Percentiles rank a stretch among this genome's conserved stretches.
These are phyloP conservation scores for Danaus chrysippus DNA, from an alignment of 2,888 invertebrate species.

Conservation along the genomic window DNA sequence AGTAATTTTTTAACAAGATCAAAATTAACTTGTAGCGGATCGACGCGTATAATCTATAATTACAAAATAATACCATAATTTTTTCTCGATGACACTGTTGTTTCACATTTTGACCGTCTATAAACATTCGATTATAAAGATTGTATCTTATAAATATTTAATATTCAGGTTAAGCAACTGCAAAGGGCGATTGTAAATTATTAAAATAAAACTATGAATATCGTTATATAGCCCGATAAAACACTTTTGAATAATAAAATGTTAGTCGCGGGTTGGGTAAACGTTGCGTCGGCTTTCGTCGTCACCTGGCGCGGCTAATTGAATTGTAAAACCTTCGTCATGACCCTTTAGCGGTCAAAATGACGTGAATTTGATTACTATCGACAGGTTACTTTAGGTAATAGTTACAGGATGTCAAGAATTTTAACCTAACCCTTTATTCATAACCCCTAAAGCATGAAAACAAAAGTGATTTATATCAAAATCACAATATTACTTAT, in stretches of 20 bases:
- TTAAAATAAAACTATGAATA: slow-evolving; percentile 54
- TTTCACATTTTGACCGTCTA: slow-evolving; percentile 30
- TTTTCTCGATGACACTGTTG: slow-evolving; percentile 29
- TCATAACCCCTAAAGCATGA: slow-evolving; percentile 31
- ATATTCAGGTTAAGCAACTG: slow-evolving; percentile 35
- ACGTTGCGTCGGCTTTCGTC: slow-evolving; percentile 48
- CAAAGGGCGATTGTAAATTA: slow-evolving; percentile 40
- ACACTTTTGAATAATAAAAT: slow-evolving; percentile 60
- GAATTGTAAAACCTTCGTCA: slow-evolving; percentile 75
- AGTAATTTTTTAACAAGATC: background rate
- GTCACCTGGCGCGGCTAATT: slow-evolving; percentile 73
- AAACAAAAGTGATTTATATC: slow-evolving; percentile 16
- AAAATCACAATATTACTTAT: slow-evolving; percentile 36
- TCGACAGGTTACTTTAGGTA: slow-evolving; percentile 59
- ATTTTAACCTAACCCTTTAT: slow-evolving; percentile 35
- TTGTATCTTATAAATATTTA: slow-evolving; percentile 33
- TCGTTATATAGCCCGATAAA: slow-evolving; percentile 51
- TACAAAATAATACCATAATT: slow-evolving; percentile 27
- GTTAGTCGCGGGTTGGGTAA: slow-evolving; percentile 48
- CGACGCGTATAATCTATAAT: slow-evolving; percentile 29
- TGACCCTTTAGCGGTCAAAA: slow-evolving; percentile 71
- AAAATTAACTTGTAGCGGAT: slow-evolving; percentile 8
- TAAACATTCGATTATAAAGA: slow-evolving; percentile 37
- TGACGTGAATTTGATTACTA: slow-evolving; percentile 69
- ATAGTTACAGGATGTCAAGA: slow-evolving; percentile 53